Evolutionary conservation across 53 echinoderm and acorn worm species (phyloP).

Genomic region (Echinarachnius parma): DNA sequence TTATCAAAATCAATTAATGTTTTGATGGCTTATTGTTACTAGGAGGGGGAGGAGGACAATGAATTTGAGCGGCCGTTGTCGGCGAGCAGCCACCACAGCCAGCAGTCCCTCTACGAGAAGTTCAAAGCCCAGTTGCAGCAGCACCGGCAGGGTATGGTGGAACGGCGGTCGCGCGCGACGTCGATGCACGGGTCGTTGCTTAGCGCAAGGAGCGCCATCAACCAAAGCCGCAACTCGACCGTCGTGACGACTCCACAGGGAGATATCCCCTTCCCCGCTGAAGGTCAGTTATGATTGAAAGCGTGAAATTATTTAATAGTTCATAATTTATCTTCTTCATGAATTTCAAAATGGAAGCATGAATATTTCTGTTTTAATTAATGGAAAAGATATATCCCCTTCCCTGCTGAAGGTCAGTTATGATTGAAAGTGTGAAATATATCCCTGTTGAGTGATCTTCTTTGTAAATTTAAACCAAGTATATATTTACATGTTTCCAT

Average conservation of each 20-base stretch:
- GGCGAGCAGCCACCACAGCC: constrained; percentile 79
- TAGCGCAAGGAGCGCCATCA: constrained; percentile 54
- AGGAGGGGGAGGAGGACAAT: constrained; percentile 57
- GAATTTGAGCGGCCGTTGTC: constrained; percentile 76
- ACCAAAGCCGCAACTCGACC: constrained; percentile 21
- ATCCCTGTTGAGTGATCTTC: no score
- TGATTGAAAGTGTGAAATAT: background rate
- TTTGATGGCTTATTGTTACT: no score
- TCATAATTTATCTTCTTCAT: no score
- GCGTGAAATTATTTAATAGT: background rate
- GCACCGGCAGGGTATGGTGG: constrained; percentile 74
- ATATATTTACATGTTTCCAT: no score
- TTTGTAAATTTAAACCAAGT: no score
- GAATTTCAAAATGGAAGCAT: no score
- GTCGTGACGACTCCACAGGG: constrained; percentile 47
- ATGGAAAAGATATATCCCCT: constrained; percentile 62
- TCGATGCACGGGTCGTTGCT: constrained; percentile 97
- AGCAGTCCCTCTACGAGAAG: constrained; percentile 85
- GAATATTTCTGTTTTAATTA: no score
- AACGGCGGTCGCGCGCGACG: constrained; percentile 76
- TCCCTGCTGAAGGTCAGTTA: constrained; percentile 66
- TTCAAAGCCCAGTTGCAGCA: constrained; percentile 85
- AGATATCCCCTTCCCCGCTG: constrained; percentile 72
- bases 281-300: constrained; percentile 29
- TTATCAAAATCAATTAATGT: no score